Evolutionary conservation across 1,140 invertebrate species (phyloP).

Genomic region (Vanessa atalanta): DNA sequence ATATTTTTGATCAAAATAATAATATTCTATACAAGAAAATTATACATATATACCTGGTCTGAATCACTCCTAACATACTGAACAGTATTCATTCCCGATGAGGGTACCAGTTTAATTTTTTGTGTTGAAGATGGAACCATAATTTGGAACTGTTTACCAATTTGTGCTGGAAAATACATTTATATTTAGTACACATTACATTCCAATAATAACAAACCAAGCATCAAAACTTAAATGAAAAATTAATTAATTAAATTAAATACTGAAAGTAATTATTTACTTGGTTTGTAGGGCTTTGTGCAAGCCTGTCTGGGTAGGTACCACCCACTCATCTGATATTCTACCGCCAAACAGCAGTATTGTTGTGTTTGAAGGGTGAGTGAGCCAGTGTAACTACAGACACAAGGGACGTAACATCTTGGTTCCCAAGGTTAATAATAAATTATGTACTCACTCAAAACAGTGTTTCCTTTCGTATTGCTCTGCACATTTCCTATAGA

Average conservation of each 20-base stretch:
- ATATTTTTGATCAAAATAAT: not conserved
- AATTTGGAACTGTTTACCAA: constrained; percentile 74
- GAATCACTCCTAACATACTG: constrained; percentile 52
- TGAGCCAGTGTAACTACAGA: no score
- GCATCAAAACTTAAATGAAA: not conserved
- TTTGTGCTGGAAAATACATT: constrained; percentile 77
- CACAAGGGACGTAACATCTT: no score
- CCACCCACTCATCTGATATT: no score
- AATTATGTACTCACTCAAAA: constrained; percentile 52
- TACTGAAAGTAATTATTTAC: no score
- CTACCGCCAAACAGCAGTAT: no score
- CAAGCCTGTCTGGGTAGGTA: no score
- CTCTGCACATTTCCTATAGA: constrained; percentile 53
- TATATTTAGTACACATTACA: not conserved
- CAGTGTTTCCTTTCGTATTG: constrained; percentile 50
- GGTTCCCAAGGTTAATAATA: no score
- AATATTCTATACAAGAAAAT: not conserved
- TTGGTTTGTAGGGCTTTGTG: no score
- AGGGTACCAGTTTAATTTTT: constrained; percentile 62
- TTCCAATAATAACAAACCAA: no score
- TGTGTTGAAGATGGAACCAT: constrained; percentile 70
- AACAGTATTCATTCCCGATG: constrained; percentile 39
- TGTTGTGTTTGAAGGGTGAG: no score
- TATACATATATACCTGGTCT: constrained; percentile 49
- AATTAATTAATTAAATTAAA: no score